A percentile compares a stretch with the other conserved stretches of the same genome.
phyloP scores from a whole-genome alignment of 1,140 invertebrate species.

The Diachasma alloeum region DNA sequence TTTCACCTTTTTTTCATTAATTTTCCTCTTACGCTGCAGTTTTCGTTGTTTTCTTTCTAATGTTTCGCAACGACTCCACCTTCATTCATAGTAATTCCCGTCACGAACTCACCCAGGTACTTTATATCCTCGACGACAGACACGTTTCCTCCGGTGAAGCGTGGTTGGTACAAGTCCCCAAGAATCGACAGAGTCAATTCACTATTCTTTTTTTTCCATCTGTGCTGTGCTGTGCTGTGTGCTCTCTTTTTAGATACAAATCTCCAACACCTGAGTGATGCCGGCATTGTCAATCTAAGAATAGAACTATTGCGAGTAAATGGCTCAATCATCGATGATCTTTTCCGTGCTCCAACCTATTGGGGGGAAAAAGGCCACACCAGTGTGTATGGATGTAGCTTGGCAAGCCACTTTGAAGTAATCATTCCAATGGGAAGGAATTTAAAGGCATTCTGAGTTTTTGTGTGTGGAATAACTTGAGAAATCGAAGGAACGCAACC shows the following conservation, averaged over 20 bases:
- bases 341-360: neutral
- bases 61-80: neutral
- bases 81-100: conserved; percentile 21
- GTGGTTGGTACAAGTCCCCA: conserved; percentile 13
- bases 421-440: conserved; percentile 22
- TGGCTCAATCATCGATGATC: conserved; percentile 4
- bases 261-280: neutral
- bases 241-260: neutral
- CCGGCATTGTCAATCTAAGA: neutral
- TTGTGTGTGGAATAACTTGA: neutral
- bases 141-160: conserved; percentile 21
- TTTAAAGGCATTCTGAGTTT: conserved; percentile 6
- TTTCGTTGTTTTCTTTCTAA: conserved; percentile 6
- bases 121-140: conserved; percentile 26
- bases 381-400: neutral
- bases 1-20: neutral
- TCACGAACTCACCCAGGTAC: conserved; percentile 27
- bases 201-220: conserved; percentile 3
- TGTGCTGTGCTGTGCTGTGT: neutral
- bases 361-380: neutral
- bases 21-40: neutral
- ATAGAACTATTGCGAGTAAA: neutral
- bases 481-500: conserved; percentile 21
- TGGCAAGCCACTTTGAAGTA: conserved; percentile 7
- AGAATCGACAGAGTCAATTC: conserved; percentile 22